Evolutionary conservation across 2,888 invertebrate genomes (phyloP), one percentile per base, ranked within the genome.

Genomic region (Erebia ligea): DNA sequence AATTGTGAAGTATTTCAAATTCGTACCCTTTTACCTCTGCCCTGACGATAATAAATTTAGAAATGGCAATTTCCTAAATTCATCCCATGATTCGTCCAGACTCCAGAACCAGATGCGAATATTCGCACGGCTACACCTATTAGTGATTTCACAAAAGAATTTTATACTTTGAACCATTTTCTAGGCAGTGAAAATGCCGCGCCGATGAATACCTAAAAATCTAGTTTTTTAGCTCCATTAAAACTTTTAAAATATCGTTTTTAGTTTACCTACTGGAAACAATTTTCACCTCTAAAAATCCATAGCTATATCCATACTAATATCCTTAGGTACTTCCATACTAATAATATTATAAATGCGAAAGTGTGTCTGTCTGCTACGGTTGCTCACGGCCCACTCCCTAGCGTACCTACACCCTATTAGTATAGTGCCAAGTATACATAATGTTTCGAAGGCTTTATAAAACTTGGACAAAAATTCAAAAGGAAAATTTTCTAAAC

Each of bases 71-170:
- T 50, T 50, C n/a, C 13, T 50, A 50, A 50, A n/a, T 13, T n/a
- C 50, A 50, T 50, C n/a, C 50, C 50, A 13, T 50, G n/a, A 50
- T 50, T 50, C 50, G 50, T 50, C 50, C 50, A 50, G 42, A 45
- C 9, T 45, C 42, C 42, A 45, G 11, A 45, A 25, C 25, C 25
- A 25, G 45, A 45, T 45, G 45, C 13, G 13, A 45, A 45, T 11
- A 9, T 45, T 45, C 45, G 45, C 45, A 45, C 13, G 45, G 13
- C n/a, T 50, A n/a, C 50, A 15, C 50, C 1, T 34, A 6, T 34
- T n/a, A 50, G 50, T 50, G 15, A n/a, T 15, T 50, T 50, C 15
- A 15, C 3, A 6, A 50, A n/a, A 50, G n/a, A n/a, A 50, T 50
- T n/a, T n/a, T 50, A 50, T 50, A n/a, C 15, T 50, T n/a, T n/a